A percentile compares a stretch with the other conserved stretches of the same genome.
phyloP scores from a whole-genome alignment of 2,797 vertebrate genomes.

The Sphenodon punctatus region DNA sequence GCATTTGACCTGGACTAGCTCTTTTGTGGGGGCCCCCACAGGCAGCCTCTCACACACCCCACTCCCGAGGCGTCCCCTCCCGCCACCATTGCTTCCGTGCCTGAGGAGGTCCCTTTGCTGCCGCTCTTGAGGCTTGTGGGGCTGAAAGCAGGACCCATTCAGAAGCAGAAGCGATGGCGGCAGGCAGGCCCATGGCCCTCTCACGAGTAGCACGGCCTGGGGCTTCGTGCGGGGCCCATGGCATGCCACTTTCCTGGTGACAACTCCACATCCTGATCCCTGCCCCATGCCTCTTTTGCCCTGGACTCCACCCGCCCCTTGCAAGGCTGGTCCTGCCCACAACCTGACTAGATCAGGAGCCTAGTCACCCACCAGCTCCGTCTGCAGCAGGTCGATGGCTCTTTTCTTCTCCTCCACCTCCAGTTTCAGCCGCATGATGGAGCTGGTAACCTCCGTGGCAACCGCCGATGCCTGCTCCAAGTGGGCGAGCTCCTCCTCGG shows the following conservation, averaged over 20 bases:
- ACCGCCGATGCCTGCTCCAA: slow-evolving; percentile 83
- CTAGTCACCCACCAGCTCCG: slow-evolving; percentile 82
- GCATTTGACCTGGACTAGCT: too few relatives aligned
- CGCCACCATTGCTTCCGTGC: too few relatives aligned
- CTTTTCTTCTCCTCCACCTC: slow-evolving; percentile 93
- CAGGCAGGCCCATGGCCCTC: background rate
- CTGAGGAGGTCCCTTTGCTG: too few relatives aligned
- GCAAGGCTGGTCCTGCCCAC: background rate
- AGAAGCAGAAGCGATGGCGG: background rate
- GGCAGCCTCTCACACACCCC: too few relatives aligned
- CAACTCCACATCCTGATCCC: background rate
- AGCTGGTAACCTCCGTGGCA: slow-evolving; percentile 81
- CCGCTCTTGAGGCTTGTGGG: too few relatives aligned
- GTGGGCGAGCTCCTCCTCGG: slow-evolving; percentile 81
- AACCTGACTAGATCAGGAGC: background rate
- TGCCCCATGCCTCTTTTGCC: background rate
- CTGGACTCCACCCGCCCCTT: background rate
- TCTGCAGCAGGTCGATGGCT: slow-evolving; percentile 86
- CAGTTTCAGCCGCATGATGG: slow-evolving; percentile 86
- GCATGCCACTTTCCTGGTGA: background rate
- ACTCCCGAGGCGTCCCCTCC: too few relatives aligned
- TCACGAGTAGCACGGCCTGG: background rate
- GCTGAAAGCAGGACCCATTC: too few relatives aligned
- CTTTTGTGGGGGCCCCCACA: too few relatives aligned
- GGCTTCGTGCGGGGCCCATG: background rate